Conservation (phyloP, 2,797 vertebrate genomes). For the Sciurus vulgaris region DNA sequence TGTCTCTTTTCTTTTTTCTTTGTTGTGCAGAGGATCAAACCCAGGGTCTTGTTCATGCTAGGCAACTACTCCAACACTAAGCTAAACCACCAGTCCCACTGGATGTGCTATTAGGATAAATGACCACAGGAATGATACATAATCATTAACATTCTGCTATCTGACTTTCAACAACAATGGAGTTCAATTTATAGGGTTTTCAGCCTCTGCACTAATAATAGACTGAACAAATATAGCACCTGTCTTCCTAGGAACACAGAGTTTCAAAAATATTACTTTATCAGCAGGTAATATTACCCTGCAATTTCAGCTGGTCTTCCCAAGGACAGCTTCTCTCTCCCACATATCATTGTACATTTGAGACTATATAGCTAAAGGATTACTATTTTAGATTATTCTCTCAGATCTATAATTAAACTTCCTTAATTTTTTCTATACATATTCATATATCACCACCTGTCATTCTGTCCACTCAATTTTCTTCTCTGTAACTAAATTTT, state of each 20-base stretch:
- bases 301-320: conserved; percentile 22
- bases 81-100: neutral
- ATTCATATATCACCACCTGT: neutral
- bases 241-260: conserved; percentile 64
- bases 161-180: conserved; percentile 47
- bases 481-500: conserved; percentile 59
- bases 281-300: conserved; percentile 58
- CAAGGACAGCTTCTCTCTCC: conserved; percentile 29
- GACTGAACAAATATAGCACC: conserved; percentile 67
- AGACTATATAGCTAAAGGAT: conserved; percentile 32
- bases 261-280: conserved; percentile 68
- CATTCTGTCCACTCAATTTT: conserved; percentile 15
- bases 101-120: conserved; percentile 41
- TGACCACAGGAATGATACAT: neutral
- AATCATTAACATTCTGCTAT: conserved; percentile 26
- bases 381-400: conserved; percentile 48
- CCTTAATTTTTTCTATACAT: conserved; percentile 44
- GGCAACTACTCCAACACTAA: neutral
- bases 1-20: too few species aligned
- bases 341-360: neutral
- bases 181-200: conserved; percentile 60
- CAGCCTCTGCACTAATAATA: conserved; percentile 67
- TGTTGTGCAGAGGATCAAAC: neutral
- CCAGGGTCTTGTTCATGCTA: neutral
- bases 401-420: conserved; percentile 35